phyloP scores from a whole-genome alignment of 2,888 invertebrate species.

The Agonopterix arenella region DNA sequence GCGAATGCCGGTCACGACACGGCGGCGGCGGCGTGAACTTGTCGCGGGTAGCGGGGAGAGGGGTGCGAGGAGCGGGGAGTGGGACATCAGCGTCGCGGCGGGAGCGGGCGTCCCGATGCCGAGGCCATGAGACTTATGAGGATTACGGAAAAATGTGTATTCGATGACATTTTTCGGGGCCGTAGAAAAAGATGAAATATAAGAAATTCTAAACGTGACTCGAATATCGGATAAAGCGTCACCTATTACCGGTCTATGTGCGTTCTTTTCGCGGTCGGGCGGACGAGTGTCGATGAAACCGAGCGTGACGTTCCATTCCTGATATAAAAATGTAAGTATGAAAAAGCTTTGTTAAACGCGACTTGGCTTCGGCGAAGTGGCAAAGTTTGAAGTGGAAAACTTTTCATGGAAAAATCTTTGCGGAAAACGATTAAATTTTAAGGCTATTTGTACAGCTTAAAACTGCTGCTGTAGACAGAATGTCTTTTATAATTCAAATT shows the following conservation, averaged over 20 bases:
- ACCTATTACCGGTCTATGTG: slow-evolving; percentile 70
- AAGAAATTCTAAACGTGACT: slow-evolving; percentile 74
- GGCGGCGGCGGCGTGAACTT: slow-evolving; percentile 43
- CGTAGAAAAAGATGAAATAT: slow-evolving; percentile 76
- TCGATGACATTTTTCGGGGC: slow-evolving; percentile 76
- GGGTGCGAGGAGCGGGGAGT: slow-evolving; percentile 16
- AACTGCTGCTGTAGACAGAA: slow-evolving; percentile 36
- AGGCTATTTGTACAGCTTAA: slow-evolving; percentile 67
- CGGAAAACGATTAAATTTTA: slow-evolving; percentile 70
- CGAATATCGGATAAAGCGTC: slow-evolving; percentile 62
- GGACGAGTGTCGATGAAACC: slow-evolving; percentile 64
- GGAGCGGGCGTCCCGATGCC: slow-evolving; percentile 40
- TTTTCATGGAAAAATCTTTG: slow-evolving; percentile 71
- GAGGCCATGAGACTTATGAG: slow-evolving; percentile 72
- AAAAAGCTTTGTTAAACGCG: slow-evolving; percentile 76
- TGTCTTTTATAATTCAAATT: slow-evolving; percentile 33
- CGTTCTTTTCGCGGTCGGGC: slow-evolving; percentile 69
- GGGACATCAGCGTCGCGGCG: slow-evolving; percentile 24
- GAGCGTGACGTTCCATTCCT: slow-evolving; percentile 72
- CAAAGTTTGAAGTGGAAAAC: slow-evolving; percentile 76
- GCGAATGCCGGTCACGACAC: slow-evolving; percentile 58
- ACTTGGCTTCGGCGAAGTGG: slow-evolving; percentile 70
- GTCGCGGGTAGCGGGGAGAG: slow-evolving; percentile 26
- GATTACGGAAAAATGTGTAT: slow-evolving; percentile 76
- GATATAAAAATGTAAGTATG: slow-evolving; percentile 74